Base-by-base conservation (phyloP, 2,797 vertebrate species). In the Rhadinocentrus ornatus region DNA sequence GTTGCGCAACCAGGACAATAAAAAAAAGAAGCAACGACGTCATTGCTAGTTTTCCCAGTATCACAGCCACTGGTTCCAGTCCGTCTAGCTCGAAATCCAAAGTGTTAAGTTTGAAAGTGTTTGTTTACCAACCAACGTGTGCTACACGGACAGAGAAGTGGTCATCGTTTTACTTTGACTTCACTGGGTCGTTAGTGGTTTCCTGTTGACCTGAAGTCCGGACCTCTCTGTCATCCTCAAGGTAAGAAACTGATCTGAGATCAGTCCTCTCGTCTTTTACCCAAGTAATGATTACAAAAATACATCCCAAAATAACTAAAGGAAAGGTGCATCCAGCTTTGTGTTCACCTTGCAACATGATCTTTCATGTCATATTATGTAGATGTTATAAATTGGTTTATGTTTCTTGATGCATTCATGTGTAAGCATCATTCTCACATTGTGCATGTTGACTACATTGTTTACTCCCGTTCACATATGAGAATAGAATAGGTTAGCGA, bases 1-100 rank as follows among this genome's bases (percentile, higher is more conserved):
- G 77, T 90, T 87, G 86, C 83, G 86, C 87, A 90, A 90, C 80
- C 29, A 27, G 63, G 27, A 52, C 59, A 52, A 73, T 24, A 74
- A 64, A 62, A 73, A 39, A 5, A 39, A 18, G 22, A 48, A 58
- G 57, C 60, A 71, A 70, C 76, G 68, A 79, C 84, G 84, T 82
- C 84, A 87, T 2, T 60, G 18, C 64, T 77, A 73, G 64, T 67
- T 1, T 52, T 75, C 64, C 82, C 82, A 77, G 71, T 59, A 1
- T 2, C 69, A 5, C 35, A 16, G 39, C 71, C 20, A 37, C 68
- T 32, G 72, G 6, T 73, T 8, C 70, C 66, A 69, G 65, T 69
- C 31, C 2, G 1, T 24, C 10, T 18, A 10, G 4, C 29, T 13
- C 29, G 9, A 8, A 2, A 8, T 48, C 2, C 18, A 26, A 22